Conservation (phyloP, 2,113 vertebrate genomes). For the Holacanthus passer region DNA sequence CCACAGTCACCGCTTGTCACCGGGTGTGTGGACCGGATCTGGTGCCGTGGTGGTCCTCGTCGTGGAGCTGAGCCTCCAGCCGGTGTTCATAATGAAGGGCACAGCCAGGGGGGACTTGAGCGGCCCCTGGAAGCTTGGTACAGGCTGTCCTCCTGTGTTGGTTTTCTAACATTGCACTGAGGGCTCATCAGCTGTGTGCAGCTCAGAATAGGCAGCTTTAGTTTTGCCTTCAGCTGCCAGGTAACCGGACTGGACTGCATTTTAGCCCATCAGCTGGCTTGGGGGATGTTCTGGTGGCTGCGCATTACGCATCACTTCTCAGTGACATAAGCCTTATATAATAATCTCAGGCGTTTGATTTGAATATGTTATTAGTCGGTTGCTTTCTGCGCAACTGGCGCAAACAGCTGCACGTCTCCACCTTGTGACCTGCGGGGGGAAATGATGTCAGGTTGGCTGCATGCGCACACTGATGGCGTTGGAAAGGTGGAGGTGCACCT, state of each 20-base stretch:
- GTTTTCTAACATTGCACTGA: conserved; percentile 17
- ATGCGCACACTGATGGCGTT: conserved; percentile 23
- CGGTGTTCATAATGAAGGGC: conserved; percentile 74
- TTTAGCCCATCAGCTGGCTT: conserved; percentile 56
- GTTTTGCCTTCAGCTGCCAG: conserved; percentile 46
- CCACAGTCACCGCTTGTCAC: conserved; percentile 46
- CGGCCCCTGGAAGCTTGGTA: conserved; percentile 41
- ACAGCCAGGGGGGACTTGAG: conserved; percentile 51
- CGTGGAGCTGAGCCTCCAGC: conserved; percentile 46
- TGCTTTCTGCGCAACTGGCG: conserved; percentile 50
- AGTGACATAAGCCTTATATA: conserved; percentile 77
- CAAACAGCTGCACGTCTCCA: conserved; percentile 52
- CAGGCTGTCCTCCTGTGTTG: conserved; percentile 25
- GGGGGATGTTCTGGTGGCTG: conserved; percentile 63
- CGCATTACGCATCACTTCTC: conserved; percentile 70
- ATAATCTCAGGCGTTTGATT: conserved; percentile 64
- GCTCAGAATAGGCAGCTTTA: conserved; percentile 14
- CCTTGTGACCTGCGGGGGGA: conserved; percentile 12
- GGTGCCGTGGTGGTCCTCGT: conserved; percentile 50
- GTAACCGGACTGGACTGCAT: conserved; percentile 36
- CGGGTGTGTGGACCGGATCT: conserved; percentile 56
- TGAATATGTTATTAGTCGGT: conserved; percentile 40
- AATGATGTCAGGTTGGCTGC: conserved; percentile 36
- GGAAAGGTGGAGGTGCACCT: conserved; percentile 57
- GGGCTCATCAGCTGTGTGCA: conserved; percentile 23